Evolutionary conservation across 2,888 invertebrate genomes (phyloP), one percentile per base, ranked within the genome.

Genomic region (Eristalis pertinax): DNA sequence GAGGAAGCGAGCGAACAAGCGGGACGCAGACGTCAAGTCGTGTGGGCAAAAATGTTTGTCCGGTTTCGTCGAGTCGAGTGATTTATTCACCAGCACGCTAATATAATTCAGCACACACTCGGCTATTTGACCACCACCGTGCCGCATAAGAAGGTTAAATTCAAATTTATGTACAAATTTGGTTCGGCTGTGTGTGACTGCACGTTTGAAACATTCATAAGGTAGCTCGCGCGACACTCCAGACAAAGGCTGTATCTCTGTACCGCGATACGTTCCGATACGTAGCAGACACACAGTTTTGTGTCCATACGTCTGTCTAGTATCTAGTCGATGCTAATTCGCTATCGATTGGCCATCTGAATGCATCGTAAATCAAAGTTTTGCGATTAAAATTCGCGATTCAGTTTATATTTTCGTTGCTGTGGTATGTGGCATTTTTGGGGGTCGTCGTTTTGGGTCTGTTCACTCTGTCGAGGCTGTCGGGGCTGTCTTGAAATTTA

Each of bases 41-140:
- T 83, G 86, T 87, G 83, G 84, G 79, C 76, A 76, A 87, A 82
- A 84, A 74, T 63, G 64, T 79, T 58, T 79, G 83, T 76, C 79
- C 86, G 41, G 72, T 83, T 50, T 62, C 75, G 32, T 32, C 8
- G 32, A 32, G 32, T 5, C 32, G 79, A 76, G 73, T 87, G 87
- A 87, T 87, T 84, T 87, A 87, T 87, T 87, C 84, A 84, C 67
- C 84, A 72, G 68, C 43, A 56, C 67, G 84, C 35, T 87, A 87
- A 87, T 87, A 87, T 87, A 87, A 84, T 87, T 87, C 87, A 87
- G 68, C 79, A 84, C 84, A 87, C 84, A 87, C 78, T 78, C 56
- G 11, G 24, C 70, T 68, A 67, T 72, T 68, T 68, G 56, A 63
- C 75, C 67, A 78, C 74, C 69, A 70, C 65, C 70, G 63, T 69